Evolutionary conservation across 2,113 vertebrate species (phyloP), one percentile per base, ranked within the genome.

Genomic region (Phoxinus phoxinus): DNA sequence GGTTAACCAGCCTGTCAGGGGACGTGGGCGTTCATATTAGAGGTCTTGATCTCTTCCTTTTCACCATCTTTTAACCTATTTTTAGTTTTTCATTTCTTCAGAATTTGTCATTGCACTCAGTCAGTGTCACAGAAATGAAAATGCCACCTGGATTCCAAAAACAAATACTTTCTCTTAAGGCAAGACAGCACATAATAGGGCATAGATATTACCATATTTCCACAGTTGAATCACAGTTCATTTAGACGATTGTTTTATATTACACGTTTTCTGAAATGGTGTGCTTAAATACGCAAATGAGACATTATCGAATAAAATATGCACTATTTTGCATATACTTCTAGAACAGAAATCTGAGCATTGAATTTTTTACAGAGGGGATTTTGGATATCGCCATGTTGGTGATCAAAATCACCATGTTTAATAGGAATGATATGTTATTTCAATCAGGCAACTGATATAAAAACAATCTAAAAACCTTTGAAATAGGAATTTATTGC

Each of bases 1-100:
- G 67, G 83, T 87, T 86, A 81, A 65, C 69, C 85, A 41, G 44
- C 19, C 61, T 74, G 83, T 58, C 79, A 83, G 58, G 56, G 61
- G 85, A 86, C 30, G 79, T 86, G 44, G 79, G 69, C 32, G 21
- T 46, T 87, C 37, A 72, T 84, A 30, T 44, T 10, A 35, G 67
- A 80, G 69, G 67, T 79, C 76, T 63, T 13, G 17, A 27, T 30
- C 44, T 56, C 61, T 75, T 32, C 23, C 37, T 78, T 76, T 80
- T 13, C 75, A 32, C 51, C 35, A 79, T 78, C 65, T 69, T 71
- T 81, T 59, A 21, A 23, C 46, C 65, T 75, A 19, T 73, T 72
- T 51, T 61, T 46, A 67, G 51, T 23, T 44, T 48, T 32, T 81
- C 9, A 51, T 51, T 53, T 80, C 74, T 56, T 77, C 74, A 10